Percentiles rank a stretch among this genome's conserved stretches.
These are phyloP conservation scores for Oligia fasciuncula DNA, from an alignment of 2,888 invertebrate species.

Conservation along the genomic window DNA sequence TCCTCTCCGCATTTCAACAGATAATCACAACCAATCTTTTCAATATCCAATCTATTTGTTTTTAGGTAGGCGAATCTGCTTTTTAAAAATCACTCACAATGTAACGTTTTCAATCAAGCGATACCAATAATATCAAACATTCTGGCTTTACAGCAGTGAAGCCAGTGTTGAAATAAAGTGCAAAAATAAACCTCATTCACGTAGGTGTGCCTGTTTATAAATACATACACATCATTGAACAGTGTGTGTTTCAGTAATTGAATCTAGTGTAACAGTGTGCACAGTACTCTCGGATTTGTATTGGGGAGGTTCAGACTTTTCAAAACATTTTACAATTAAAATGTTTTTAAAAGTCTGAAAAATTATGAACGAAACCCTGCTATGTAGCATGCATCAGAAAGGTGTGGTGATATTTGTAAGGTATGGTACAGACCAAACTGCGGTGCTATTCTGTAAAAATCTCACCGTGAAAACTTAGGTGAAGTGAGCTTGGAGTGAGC, in stretches of 20 bases:
- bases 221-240: conserved; percentile 12
- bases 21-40: conserved; percentile 46
- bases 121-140: conserved; percentile 56
- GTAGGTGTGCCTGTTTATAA: conserved; percentile 8
- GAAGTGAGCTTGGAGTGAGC: too few species aligned
- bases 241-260: conserved; percentile 20
- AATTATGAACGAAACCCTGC: neutral
- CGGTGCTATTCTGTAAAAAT: too few species aligned
- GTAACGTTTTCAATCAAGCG: conserved; percentile 54
- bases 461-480: too few species aligned
- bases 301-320: too few species aligned
- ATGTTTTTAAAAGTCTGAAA: neutral
- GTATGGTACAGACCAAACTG: too few species aligned
- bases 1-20: conserved; percentile 23
- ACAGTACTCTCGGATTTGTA: neutral
- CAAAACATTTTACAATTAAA: too few species aligned
- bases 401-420: too few species aligned
- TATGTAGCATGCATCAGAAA: too few species aligned
- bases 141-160: conserved; percentile 26
- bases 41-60: conserved; percentile 30
- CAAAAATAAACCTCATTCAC: conserved; percentile 52
- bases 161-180: conserved; percentile 37
- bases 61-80: conserved; percentile 26
- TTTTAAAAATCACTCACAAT: conserved; percentile 45
- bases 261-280: neutral